Percentiles rank a stretch among this genome's conserved stretches.
phyloP scores from a whole-genome alignment of 2,888 invertebrate genomes.

The Diaprepes abbreviatus region DNA sequence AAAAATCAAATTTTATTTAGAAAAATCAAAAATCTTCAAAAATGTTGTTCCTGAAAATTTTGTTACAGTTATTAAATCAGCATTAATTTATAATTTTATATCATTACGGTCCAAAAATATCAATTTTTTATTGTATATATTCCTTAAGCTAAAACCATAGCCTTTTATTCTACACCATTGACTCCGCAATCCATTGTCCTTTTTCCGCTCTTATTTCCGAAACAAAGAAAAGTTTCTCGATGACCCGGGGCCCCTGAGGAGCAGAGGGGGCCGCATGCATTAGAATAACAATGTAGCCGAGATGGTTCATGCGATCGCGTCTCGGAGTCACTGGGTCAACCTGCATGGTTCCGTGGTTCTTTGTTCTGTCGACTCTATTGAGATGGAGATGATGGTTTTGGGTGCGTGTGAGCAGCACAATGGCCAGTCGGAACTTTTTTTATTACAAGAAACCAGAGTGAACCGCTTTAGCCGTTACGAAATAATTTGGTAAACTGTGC shows the following conservation, averaged over 20 bases:
- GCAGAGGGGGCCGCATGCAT: neutral
- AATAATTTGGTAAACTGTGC: too few relatives aligned
- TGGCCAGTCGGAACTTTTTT: neutral
- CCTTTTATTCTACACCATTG: slow-evolving; percentile 15
- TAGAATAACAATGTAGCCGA: slow-evolving; percentile 25
- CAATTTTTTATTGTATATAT: too few relatives aligned
- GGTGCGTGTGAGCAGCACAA: neutral
- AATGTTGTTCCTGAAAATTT: too few relatives aligned
- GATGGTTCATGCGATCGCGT: slow-evolving; percentile 30
- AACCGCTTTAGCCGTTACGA: too few relatives aligned
- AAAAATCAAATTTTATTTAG: too few relatives aligned
- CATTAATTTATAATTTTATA: too few relatives aligned
- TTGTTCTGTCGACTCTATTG: slow-evolving; percentile 25
- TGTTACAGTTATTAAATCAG: too few relatives aligned
- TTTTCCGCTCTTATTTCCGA: slow-evolving; percentile 20
- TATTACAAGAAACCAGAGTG: too few relatives aligned
- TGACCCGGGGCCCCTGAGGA: neutral
- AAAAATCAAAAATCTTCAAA: too few relatives aligned
- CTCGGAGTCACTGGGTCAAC: slow-evolving; percentile 40
- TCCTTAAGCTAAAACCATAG: too few relatives aligned
- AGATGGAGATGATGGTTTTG: slow-evolving; percentile 1
- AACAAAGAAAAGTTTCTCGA: slow-evolving; percentile 27
- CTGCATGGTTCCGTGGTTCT: slow-evolving; percentile 26
- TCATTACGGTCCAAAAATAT: too few relatives aligned
- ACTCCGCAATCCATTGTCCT: neutral